Percentiles rank a stretch among this genome's conserved stretches.
Evolutionary conservation across 2,797 vertebrate genomes (phyloP).

Genomic region (Borostomias antarcticus): DNA sequence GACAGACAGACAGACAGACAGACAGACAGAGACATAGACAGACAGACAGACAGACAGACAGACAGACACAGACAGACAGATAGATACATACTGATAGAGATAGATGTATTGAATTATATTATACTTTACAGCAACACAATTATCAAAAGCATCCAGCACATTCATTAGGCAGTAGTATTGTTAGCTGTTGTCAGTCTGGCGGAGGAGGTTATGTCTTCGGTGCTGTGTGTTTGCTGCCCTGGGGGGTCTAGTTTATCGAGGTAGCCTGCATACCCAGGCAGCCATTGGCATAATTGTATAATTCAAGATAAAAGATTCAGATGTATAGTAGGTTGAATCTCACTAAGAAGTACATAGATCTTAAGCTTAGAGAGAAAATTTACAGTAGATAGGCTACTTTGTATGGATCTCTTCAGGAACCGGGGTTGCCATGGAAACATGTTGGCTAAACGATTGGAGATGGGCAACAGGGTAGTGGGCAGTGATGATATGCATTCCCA

Average conservation of each 20-base stretch:
- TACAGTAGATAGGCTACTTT: slow-evolving; percentile 50
- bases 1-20: no score
- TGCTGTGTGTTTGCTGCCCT: not conserved
- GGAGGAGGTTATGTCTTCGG: not conserved
- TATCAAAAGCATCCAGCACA: slow-evolving; percentile 3
- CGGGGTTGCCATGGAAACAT: slow-evolving; percentile 79
- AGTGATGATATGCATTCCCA: slow-evolving; percentile 63
- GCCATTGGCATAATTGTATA: no score
- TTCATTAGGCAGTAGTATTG: slow-evolving; percentile 4
- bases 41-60: no score
- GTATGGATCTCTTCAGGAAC: slow-evolving; percentile 64
- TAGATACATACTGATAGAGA: not conserved
- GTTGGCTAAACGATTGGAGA: slow-evolving; percentile 49
- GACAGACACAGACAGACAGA: not conserved
- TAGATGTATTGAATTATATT: slow-evolving; percentile 9
- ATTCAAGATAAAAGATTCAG: no score
- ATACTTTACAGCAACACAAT: not conserved
- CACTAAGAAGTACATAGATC: slow-evolving; percentile 34
- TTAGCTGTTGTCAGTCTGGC: not conserved
- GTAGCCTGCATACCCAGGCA: no score
- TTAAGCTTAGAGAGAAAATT: slow-evolving; percentile 42
- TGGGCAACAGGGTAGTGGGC: slow-evolving; percentile 58
- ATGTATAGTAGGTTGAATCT: no score
- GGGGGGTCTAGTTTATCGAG: not conserved
- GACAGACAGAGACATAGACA: no score